Evolutionary conservation across 2,888 invertebrate species (phyloP).

Genomic region (Agrotis ipsilon): DNA sequence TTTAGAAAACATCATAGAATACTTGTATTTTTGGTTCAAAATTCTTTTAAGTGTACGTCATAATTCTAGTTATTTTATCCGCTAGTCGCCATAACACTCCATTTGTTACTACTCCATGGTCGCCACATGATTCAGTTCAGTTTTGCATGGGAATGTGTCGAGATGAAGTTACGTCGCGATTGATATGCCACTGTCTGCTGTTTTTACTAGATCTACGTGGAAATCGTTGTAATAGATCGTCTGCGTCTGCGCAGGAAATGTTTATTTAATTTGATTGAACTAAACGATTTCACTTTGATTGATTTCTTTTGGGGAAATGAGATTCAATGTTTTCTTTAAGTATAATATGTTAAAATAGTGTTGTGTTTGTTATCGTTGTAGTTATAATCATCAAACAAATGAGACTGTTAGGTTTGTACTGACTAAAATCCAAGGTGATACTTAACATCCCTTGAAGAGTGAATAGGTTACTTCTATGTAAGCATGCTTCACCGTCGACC

Average conservation of each 20-base stretch:
- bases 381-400: no score
- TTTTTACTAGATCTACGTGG: slow-evolving; percentile 64
- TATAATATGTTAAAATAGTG: no score
- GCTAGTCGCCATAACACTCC: slow-evolving; percentile 14
- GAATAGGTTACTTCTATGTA: no score
- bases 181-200: slow-evolving; percentile 57
- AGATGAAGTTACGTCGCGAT: slow-evolving; percentile 66
- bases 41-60: no score
- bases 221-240: slow-evolving; percentile 55
- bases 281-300: slow-evolving; percentile 46
- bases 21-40: no score
- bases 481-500: no score
- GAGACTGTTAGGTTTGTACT: no score
- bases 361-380: no score
- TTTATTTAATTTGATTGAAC: slow-evolving; percentile 28
- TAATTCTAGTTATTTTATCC: no score
- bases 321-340: neutral
- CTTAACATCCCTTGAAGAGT: no score
- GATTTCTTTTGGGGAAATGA: neutral
- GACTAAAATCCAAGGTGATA: no score
- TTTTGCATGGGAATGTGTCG: slow-evolving; percentile 67
- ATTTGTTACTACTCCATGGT: slow-evolving; percentile 33
- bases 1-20: no score
- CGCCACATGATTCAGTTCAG: slow-evolving; percentile 45
- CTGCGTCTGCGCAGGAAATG: slow-evolving; percentile 42